A percentile compares a stretch with the other conserved stretches of the same genome.
These are phyloP conservation scores for Nylanderia fulva DNA, from an alignment of 1,140 invertebrate species.

Conservation along the genomic window DNA sequence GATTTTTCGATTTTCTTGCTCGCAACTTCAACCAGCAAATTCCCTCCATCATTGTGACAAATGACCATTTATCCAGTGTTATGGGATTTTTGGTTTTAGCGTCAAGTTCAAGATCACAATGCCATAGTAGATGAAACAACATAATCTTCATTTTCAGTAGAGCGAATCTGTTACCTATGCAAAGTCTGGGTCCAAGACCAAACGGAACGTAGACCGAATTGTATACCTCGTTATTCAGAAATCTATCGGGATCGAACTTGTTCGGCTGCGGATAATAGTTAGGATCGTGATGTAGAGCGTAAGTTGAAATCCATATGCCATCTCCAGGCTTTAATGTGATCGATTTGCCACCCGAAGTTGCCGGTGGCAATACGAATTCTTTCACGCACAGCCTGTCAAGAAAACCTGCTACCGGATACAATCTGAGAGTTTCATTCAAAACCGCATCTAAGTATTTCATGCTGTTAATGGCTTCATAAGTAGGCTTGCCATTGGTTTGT, in stretches of 20 bases:
- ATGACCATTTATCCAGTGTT: background rate
- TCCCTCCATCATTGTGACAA: background rate
- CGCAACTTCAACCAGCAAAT: conserved; percentile 62
- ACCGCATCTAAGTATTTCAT: conserved; percentile 63
- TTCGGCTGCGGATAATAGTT: conserved; percentile 6
- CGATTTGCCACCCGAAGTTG: background rate
- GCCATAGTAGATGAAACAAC: conserved; percentile 71
- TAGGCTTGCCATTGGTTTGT: background rate
- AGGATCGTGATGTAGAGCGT: conserved; percentile 26
- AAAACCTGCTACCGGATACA: background rate
- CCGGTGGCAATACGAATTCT: conserved; percentile 39
- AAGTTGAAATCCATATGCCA: background rate
- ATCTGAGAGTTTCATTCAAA: conserved; percentile 25
- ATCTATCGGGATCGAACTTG: conserved; percentile 49
- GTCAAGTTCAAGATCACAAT: conserved; percentile 68
- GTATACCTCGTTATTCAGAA: background rate
- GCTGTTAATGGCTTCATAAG: conserved; percentile 33
- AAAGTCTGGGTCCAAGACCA: conserved; percentile 83
- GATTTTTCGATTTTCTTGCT: background rate
- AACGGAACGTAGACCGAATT: conserved; percentile 67
- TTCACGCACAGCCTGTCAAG: conserved; percentile 45
- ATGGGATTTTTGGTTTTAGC: conserved; percentile 72
- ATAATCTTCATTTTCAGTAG: conserved; percentile 74
- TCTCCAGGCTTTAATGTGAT: conserved; percentile 2
- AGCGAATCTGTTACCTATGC: conserved; percentile 82